Percentiles rank a stretch among this genome's conserved stretches.
These are phyloP conservation scores for Diplodus sargus DNA, from an alignment of 2,797 vertebrate species.

Conservation along the genomic window DNA sequence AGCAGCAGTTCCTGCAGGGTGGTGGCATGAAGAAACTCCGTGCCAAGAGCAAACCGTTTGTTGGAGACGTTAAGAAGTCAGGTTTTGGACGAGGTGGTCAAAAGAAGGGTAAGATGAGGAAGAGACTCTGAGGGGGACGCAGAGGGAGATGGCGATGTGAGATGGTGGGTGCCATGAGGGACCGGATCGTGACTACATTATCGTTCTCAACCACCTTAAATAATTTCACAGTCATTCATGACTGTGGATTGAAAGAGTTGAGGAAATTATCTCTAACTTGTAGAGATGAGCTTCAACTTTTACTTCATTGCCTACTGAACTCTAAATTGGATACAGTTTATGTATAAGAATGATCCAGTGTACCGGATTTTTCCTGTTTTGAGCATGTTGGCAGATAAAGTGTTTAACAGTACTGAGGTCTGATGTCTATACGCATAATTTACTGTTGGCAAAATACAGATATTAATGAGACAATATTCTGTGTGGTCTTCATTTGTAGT, in stretches of 20 bases:
- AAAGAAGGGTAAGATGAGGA: slow-evolving; percentile 91
- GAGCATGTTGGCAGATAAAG: slow-evolving; percentile 6
- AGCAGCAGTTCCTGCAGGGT: slow-evolving; percentile 91
- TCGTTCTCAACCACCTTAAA: background rate
- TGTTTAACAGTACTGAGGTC: slow-evolving; percentile 20
- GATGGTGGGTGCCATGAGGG: background rate
- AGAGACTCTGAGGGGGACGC: slow-evolving; percentile 45
- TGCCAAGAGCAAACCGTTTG: slow-evolving; percentile 79
- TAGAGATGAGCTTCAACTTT: slow-evolving; percentile 11
- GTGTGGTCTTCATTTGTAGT: slow-evolving; percentile 43
- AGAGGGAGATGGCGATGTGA: background rate
- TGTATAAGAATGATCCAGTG: slow-evolving; percentile 14
- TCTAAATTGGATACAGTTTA: slow-evolving; percentile 1
- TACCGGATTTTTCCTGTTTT: slow-evolving; percentile 13
- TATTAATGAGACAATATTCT: slow-evolving; percentile 3
- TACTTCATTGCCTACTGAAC: slow-evolving; percentile 3
- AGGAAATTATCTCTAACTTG: slow-evolving; percentile 10
- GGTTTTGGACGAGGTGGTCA: slow-evolving; percentile 87
- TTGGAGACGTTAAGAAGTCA: slow-evolving; percentile 87
- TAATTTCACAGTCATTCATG: background rate
- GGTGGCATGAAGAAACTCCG: slow-evolving; percentile 90
- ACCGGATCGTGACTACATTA: background rate
- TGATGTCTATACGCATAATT: slow-evolving; percentile 6
- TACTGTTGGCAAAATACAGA: slow-evolving; percentile 44
- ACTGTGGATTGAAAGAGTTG: slow-evolving; percentile 17